Evolutionary conservation across 2,888 invertebrate species (phyloP).

Genomic region (Mythimna pallens): DNA sequence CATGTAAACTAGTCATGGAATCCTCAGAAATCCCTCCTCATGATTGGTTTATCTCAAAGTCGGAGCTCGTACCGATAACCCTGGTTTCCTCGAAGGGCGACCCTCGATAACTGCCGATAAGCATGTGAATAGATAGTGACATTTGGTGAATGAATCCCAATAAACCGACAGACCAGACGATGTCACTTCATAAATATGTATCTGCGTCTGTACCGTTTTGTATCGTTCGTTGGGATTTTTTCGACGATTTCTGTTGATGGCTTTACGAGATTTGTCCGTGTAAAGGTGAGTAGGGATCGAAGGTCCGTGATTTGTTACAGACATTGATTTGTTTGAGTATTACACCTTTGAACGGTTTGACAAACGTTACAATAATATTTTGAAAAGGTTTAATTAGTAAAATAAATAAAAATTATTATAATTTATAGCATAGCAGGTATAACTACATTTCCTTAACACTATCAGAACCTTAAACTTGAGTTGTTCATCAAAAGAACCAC

Average conservation of each 20-base stretch:
- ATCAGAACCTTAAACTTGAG: neutral
- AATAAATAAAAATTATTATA: too few species aligned
- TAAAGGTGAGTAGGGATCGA: neutral
- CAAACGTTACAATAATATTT: too few species aligned
- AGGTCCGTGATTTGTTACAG: neutral
- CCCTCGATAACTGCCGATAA: conserved; percentile 75
- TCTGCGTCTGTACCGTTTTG: conserved; percentile 58
- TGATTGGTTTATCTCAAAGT: conserved; percentile 64
- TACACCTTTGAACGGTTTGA: neutral
- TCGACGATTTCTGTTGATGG: conserved; percentile 43
- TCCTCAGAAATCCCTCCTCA: conserved; percentile 64
- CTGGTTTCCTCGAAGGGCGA: conserved; percentile 76
- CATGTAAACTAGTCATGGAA: conserved; percentile 46
- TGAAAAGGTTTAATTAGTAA: too few species aligned
- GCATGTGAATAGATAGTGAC: conserved; percentile 69
- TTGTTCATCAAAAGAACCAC: neutral
- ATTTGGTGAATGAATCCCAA: conserved; percentile 71
- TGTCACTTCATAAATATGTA: conserved; percentile 67
- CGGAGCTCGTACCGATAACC: conserved; percentile 73
- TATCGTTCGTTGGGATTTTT: conserved; percentile 35
- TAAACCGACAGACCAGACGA: conserved; percentile 43
- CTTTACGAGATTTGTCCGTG: conserved; percentile 21
- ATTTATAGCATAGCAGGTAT: too few species aligned
- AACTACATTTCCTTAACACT: too few species aligned
- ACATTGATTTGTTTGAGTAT: neutral